Conservation (phyloP, 2,113 vertebrate species). For the Macroglossus sobrinus region DNA sequence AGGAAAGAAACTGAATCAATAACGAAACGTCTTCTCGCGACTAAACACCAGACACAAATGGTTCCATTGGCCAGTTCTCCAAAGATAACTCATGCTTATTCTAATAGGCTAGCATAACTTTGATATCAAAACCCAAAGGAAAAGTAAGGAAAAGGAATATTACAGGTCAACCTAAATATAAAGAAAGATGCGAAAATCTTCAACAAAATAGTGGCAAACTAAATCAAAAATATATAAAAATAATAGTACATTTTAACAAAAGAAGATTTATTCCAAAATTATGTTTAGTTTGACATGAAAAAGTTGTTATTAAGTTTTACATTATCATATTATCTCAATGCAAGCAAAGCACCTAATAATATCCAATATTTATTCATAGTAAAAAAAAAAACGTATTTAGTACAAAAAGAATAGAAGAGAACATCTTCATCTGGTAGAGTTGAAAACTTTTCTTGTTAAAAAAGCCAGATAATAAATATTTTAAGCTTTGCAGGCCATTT, state of each 20-base stretch:
- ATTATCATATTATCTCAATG: not conserved
- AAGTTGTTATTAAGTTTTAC: not conserved
- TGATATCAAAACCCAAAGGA: constrained; percentile 11
- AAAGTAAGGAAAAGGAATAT: not conserved
- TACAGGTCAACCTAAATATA: not conserved
- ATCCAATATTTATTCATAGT: not conserved
- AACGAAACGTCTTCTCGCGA: constrained; percentile 44
- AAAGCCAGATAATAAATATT: not conserved
- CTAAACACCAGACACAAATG: not conserved
- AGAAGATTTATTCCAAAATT: not conserved
- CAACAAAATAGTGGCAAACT: not conserved
- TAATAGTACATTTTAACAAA: not conserved
- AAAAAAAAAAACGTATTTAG: not conserved
- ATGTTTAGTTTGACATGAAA: not conserved
- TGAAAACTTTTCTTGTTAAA: not conserved
- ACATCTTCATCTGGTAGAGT: not conserved
- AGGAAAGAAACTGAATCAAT: constrained; percentile 39
- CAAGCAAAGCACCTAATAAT: not conserved
- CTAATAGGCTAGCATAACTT: not conserved
- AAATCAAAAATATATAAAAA: constrained; percentile 6
- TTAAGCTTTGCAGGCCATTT: not conserved
- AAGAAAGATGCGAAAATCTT: constrained; percentile 36
- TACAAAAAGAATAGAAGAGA: not conserved
- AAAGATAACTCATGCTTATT: constrained; percentile 13
- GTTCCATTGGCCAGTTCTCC: not conserved